A percentile compares a stretch with the other conserved stretches of the same genome.
Conservation (phyloP, 2,113 vertebrate genomes). For the Tupaia chinensis region DNA sequence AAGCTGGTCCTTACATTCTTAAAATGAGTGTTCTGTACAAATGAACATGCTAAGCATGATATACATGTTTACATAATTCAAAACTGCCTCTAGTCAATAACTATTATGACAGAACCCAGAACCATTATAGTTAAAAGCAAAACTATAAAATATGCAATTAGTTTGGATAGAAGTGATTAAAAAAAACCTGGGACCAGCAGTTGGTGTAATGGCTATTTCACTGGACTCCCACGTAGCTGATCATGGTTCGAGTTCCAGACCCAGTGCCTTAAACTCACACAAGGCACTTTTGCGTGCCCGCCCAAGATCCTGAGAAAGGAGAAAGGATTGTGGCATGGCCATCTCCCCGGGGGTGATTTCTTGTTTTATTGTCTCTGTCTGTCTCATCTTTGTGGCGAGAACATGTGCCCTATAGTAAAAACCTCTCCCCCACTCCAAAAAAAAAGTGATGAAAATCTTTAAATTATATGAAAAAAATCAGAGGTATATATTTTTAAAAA, state of each 20-base stretch:
- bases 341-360: too few relatives aligned
- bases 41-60: constrained; percentile 36
- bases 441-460: neutral
- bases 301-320: too few relatives aligned
- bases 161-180: neutral
- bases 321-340: too few relatives aligned
- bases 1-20: neutral
- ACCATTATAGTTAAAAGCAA: neutral
- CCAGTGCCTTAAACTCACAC: too few relatives aligned
- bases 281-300: too few relatives aligned
- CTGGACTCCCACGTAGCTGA: too few relatives aligned
- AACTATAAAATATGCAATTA: neutral
- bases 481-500: neutral
- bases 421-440: too few relatives aligned
- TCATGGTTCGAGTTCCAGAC: too few relatives aligned
- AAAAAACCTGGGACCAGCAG: neutral
- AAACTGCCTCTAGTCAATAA: neutral
- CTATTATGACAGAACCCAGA: neutral
- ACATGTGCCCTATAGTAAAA: too few relatives aligned
- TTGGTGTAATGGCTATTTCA: too few relatives aligned
- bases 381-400: too few relatives aligned
- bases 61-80: neutral
- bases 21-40: constrained; percentile 8
- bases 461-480: neutral
- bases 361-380: too few relatives aligned